Percentiles rank a stretch among this genome's conserved stretches.
Conservation (phyloP, 1,140 invertebrate species). For the Drosophila paulistorum region DNA sequence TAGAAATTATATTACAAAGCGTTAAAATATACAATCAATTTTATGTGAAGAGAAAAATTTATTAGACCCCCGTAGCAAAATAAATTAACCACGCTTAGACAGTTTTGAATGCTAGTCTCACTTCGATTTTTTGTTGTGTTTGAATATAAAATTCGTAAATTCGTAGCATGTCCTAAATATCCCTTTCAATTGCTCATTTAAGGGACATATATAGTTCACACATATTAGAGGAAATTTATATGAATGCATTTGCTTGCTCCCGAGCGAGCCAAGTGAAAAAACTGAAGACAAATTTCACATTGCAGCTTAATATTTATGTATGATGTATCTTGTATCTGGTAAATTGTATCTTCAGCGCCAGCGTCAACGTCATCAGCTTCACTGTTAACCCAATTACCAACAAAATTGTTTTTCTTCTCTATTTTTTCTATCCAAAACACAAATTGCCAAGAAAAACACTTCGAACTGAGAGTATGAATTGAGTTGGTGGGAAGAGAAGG, state of each 20-base stretch:
- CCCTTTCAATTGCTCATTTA: no score
- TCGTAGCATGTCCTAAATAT: no score
- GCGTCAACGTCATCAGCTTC: constrained; percentile 29
- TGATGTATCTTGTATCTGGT: constrained; percentile 23
- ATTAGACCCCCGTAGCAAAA: no score
- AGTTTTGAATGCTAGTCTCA: no score
- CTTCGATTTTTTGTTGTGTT: no score
- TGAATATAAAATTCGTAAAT: no score
- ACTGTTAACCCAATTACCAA: constrained; percentile 58
- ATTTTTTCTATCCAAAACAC: constrained; percentile 31
- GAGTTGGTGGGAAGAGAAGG: not conserved
- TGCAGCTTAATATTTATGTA: constrained; percentile 11
- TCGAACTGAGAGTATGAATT: constrained; percentile 43
- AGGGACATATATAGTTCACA: no score
- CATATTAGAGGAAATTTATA: not conserved
- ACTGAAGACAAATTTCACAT: constrained; percentile 9
- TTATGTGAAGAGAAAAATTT: no score
- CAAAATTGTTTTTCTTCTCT: constrained; percentile 24
- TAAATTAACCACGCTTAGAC: no score
- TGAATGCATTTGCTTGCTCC: not conserved
- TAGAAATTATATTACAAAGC: no score
- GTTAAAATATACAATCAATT: no score
- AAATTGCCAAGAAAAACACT: constrained; percentile 63
- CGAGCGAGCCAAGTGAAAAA: not conserved
- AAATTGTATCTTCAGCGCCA: constrained; percentile 14